Evolutionary conservation across 2,113 vertebrate genomes (phyloP).

Genomic region (Apistogramma diplotaenia): DNA sequence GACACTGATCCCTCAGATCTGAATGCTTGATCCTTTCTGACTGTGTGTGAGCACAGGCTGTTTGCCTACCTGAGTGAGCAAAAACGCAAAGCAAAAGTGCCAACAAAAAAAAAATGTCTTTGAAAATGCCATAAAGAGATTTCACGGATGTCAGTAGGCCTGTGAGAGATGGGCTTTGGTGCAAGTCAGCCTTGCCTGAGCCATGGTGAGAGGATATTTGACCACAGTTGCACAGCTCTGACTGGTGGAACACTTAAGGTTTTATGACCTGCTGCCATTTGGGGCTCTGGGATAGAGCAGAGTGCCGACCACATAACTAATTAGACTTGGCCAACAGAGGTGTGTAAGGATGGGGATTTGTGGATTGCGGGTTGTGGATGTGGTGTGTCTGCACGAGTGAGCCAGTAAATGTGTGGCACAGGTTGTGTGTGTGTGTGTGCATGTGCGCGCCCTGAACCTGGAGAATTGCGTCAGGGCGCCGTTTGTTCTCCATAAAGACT

Average conservation of each 20-base stretch:
- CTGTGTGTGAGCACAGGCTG: conserved; percentile 2
- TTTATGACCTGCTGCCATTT: conserved; percentile 82
- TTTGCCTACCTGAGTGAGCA: conserved; percentile 36
- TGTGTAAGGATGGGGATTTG: conserved; percentile 59
- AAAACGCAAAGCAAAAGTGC: conserved; percentile 62
- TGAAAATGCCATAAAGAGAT: conserved; percentile 78
- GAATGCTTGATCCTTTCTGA: conserved; percentile 2
- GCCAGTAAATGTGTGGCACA: conserved; percentile 59
- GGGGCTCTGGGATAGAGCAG: conserved; percentile 71
- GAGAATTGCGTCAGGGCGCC: conserved; percentile 67
- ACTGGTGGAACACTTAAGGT: conserved; percentile 85
- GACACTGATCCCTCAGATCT: conserved; percentile 33
- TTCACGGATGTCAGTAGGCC: conserved; percentile 74
- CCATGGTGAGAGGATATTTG: conserved; percentile 79
- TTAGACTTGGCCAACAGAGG: conserved; percentile 72
- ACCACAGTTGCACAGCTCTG: conserved; percentile 69
- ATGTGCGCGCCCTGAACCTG: conserved; percentile 62
- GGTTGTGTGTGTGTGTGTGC: neutral
- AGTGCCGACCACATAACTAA: conserved; percentile 80
- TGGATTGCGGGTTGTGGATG: conserved; percentile 53
- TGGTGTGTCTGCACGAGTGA: conserved; percentile 38
- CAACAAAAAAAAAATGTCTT: conserved; percentile 65
- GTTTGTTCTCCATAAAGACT: conserved; percentile 79
- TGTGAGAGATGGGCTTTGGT: conserved; percentile 75
- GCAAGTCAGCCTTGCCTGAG: conserved; percentile 63